Evolutionary conservation across 1,140 invertebrate genomes (phyloP).

Genomic region (Tetramorium alpestre): DNA sequence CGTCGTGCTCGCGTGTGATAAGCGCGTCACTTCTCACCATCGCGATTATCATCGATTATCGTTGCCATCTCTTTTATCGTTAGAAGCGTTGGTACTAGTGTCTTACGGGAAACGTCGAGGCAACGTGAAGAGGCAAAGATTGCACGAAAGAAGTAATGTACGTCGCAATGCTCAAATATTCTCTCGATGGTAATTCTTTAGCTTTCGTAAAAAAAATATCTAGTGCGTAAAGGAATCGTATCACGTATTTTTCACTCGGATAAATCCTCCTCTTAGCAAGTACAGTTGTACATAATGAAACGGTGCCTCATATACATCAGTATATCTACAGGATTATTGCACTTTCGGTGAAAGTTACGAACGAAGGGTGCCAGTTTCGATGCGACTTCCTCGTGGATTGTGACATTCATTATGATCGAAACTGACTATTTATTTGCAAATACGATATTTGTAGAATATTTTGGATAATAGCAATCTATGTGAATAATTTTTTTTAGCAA

Average conservation of each 20-base stretch:
- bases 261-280: not conserved
- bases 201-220: conserved; percentile 18
- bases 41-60: conserved; percentile 20
- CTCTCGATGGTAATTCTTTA: conserved; percentile 28
- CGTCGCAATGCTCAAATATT: not conserved
- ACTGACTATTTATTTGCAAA: not conserved
- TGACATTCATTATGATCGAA: conserved; percentile 15
- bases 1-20: conserved; percentile 28
- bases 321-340: conserved; percentile 6
- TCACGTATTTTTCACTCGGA: conserved; percentile 65
- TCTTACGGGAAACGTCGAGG: conserved; percentile 39
- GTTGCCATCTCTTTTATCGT: conserved; percentile 37
- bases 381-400: conserved; percentile 15
- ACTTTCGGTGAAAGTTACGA: conserved; percentile 42
- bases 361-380: conserved; percentile 7
- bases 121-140: conserved; percentile 20
- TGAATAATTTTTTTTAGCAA: not conserved
- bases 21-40: not conserved
- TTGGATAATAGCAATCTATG: not conserved
- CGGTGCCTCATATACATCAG: conserved; percentile 45
- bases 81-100: not conserved
- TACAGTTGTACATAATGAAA: conserved; percentile 45
- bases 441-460: not conserved
- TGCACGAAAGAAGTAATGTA: conserved; percentile 19
- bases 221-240: conserved; percentile 43